These are phyloP conservation scores for Thalassoma bifasciatum DNA, from an alignment of 2,113 vertebrate species.

Conservation along the genomic window DNA sequence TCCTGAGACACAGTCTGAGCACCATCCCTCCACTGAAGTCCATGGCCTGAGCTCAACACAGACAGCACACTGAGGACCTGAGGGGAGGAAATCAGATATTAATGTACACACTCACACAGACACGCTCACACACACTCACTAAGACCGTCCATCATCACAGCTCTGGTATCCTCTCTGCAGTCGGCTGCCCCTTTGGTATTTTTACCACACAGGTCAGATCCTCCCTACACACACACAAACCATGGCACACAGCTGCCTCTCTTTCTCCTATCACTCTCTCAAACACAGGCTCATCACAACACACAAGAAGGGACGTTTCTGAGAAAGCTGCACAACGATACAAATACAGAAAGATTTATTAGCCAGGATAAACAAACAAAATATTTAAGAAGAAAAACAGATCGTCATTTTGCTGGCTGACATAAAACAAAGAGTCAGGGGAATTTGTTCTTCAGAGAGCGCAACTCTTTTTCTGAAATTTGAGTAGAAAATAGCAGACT, in stretches of 20 bases:
- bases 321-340: too few species aligned
- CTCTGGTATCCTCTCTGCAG: constrained; percentile 69
- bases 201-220: constrained; percentile 67
- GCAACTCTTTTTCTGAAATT: too few species aligned
- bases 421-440: too few species aligned
- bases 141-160: constrained; percentile 58
- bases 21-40: constrained; percentile 82
- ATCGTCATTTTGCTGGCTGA: too few species aligned
- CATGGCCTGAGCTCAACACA: constrained; percentile 75
- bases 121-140: not conserved
- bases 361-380: too few species aligned
- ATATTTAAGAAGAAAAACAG: too few species aligned
- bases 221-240: constrained; percentile 64
- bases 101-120: not conserved
- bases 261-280: constrained; percentile 4
- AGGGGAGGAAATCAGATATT: not conserved
- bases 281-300: constrained; percentile 10
- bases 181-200: constrained; percentile 62
- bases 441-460: too few species aligned
- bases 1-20: constrained; percentile 75
- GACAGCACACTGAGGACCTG: constrained; percentile 89
- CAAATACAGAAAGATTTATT: too few species aligned
- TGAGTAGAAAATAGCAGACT: too few species aligned
- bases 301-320: too few species aligned
- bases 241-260: constrained; percentile 61